Evolutionary conservation across 2,797 vertebrate genomes (phyloP).

Genomic region (Sciaenops ocellatus): DNA sequence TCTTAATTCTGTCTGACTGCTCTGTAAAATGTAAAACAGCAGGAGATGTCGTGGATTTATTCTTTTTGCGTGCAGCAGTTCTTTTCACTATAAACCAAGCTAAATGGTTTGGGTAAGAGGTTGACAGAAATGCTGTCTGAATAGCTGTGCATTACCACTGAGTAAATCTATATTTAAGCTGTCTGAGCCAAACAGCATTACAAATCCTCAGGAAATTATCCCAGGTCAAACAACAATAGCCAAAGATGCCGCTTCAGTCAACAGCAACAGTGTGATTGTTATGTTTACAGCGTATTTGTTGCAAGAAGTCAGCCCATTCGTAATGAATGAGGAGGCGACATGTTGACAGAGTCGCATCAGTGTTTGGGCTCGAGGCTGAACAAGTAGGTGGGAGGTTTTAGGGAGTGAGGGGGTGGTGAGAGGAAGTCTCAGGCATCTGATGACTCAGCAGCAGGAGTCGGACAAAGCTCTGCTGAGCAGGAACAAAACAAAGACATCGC

Average conservation of each 20-base stretch:
- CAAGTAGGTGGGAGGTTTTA: slow-evolving; percentile 1
- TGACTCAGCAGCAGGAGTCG: slow-evolving; percentile 58
- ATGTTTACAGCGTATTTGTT: slow-evolving; percentile 14
- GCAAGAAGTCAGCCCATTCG: slow-evolving; percentile 25
- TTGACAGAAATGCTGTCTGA: slow-evolving; percentile 3
- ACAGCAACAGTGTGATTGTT: slow-evolving; percentile 23
- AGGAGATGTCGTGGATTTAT: slow-evolving; percentile 17
- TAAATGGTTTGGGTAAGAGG: slow-evolving; percentile 29
- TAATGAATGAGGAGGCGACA: slow-evolving; percentile 34
- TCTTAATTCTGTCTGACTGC: neutral
- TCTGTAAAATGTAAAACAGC: slow-evolving; percentile 15
- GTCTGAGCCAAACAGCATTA: slow-evolving; percentile 32
- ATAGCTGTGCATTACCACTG: neutral
- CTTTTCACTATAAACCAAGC: slow-evolving; percentile 24
- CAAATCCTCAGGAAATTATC: slow-evolving; percentile 23
- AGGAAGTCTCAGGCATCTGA: slow-evolving; percentile 25
- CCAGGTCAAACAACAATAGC: slow-evolving; percentile 11
- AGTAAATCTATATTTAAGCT: slow-evolving; percentile 33
- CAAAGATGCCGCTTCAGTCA: slow-evolving; percentile 3
- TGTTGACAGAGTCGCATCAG: slow-evolving; percentile 9
- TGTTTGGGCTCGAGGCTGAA: slow-evolving; percentile 40
- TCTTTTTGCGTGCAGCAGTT: neutral
- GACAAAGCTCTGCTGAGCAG: slow-evolving; percentile 29
- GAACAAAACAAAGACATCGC: slow-evolving; percentile 14
- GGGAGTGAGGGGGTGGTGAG: slow-evolving; percentile 10